Percentiles rank a stretch among this genome's conserved stretches.
Conservation (phyloP, 2,113 vertebrate species). For the Hiodon tergisus region DNA sequence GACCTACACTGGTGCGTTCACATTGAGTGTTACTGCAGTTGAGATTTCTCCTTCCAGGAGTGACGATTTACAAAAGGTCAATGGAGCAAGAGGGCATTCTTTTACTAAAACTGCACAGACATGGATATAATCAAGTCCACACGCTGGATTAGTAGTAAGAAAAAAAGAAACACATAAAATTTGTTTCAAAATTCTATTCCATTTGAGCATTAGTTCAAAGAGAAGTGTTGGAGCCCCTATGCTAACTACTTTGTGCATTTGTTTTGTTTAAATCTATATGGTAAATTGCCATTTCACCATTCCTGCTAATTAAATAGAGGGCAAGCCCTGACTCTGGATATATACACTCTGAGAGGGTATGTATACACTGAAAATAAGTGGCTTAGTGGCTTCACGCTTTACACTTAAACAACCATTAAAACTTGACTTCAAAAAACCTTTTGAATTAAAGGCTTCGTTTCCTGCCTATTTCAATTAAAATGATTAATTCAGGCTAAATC, state of each 20-base stretch:
- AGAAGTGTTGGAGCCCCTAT: too few species aligned
- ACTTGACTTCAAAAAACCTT: slow-evolving; percentile 28
- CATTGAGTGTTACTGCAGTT: slow-evolving; percentile 51
- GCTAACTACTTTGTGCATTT: not conserved
- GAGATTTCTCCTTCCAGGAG: slow-evolving; percentile 53
- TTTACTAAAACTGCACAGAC: slow-evolving; percentile 32
- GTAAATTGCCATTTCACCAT: not conserved
- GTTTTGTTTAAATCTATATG: not conserved
- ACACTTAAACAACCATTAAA: slow-evolving; percentile 26
- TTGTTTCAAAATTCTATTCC: too few species aligned
- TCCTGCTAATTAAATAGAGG: slow-evolving; percentile 8
- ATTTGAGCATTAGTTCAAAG: too few species aligned
- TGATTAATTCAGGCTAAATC: slow-evolving; percentile 30
- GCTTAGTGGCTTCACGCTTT: slow-evolving; percentile 13
- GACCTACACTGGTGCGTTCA: slow-evolving; percentile 36
- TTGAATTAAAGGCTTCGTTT: slow-evolving; percentile 31
- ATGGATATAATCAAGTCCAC: not conserved
- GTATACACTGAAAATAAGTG: slow-evolving; percentile 16
- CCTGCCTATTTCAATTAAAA: slow-evolving; percentile 25
- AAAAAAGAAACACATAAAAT: too few species aligned
- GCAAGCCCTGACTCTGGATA: not conserved
- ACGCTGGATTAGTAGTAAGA: too few species aligned
- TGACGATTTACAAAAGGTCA: slow-evolving; percentile 53
- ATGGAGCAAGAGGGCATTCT: slow-evolving; percentile 36
- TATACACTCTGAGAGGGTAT: slow-evolving; percentile 7